These are phyloP conservation scores for Apogon talboti DNA, from an alignment of 2,797 vertebrate species.

Conservation along the genomic window DNA sequence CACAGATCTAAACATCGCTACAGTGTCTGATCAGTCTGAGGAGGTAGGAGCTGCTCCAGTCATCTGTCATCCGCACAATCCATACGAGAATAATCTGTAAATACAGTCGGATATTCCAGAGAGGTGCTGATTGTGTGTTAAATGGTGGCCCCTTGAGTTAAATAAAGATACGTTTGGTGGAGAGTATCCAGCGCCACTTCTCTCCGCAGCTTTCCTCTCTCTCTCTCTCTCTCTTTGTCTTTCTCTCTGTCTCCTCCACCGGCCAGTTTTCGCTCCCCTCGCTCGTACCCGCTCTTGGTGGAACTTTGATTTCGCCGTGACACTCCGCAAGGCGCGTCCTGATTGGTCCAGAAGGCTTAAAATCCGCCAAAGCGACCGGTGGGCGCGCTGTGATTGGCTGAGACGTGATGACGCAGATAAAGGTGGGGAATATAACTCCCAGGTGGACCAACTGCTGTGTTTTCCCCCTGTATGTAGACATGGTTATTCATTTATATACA, in stretches of 20 bases:
- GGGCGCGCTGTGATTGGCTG: conserved; percentile 55
- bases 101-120: background rate
- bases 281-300: conserved; percentile 60
- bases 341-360: conserved; percentile 66
- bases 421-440: conserved; percentile 5
- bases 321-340: conserved; percentile 18
- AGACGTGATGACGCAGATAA: conserved; percentile 20
- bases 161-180: background rate
- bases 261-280: conserved; percentile 25
- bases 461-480: too few relatives aligned
- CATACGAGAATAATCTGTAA: conserved; percentile 5
- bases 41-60: conserved; percentile 33
- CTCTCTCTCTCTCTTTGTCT: background rate
- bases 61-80: conserved; percentile 33
- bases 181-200: conserved; percentile 30
- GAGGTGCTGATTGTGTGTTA: background rate
- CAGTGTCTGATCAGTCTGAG: conserved; percentile 11
- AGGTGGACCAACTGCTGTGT: background rate
- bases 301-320: conserved; percentile 79
- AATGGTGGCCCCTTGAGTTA: background rate
- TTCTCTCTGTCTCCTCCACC: conserved; percentile 17
- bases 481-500: too few relatives aligned
- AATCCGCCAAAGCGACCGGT: conserved; percentile 1
- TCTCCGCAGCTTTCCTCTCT: conserved; percentile 8
- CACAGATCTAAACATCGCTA: conserved; percentile 38